Evolutionary conservation across 2,888 invertebrate genomes (phyloP).

Genomic region (Spodoptera littoralis): DNA sequence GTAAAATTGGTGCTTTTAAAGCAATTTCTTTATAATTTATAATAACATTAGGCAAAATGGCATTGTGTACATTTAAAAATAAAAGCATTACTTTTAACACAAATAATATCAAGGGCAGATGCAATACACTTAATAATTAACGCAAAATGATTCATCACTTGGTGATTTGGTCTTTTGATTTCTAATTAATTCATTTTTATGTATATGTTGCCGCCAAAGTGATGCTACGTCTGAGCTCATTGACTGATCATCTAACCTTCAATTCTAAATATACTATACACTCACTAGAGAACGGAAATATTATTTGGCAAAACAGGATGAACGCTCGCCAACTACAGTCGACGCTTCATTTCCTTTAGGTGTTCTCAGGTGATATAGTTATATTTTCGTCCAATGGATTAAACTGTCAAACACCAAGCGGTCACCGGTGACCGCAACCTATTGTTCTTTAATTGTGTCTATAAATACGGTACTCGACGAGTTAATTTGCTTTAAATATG

Average conservation of each 20-base stretch:
- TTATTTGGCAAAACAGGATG: constrained; percentile 17
- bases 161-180: constrained; percentile 85
- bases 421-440: no score
- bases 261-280: background rate
- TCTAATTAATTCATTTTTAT: constrained; percentile 55
- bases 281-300: constrained; percentile 22
- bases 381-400: no score
- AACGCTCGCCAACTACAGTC: background rate
- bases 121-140: constrained; percentile 79
- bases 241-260: background rate
- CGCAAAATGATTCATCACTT: constrained; percentile 83
- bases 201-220: constrained; percentile 39
- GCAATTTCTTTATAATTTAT: constrained; percentile 88
- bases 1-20: constrained; percentile 89
- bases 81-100: constrained; percentile 87
- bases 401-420: no score
- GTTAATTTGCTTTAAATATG: no score
- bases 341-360: background rate
- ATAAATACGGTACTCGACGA: no score
- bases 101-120: constrained; percentile 88
- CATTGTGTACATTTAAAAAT: constrained; percentile 88
- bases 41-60: constrained; percentile 89
- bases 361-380: no score
- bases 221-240: background rate
- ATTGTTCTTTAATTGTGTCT: no score